Conservation (phyloP, 2,888 invertebrate genomes). For the Sipunculus nudus region DNA sequence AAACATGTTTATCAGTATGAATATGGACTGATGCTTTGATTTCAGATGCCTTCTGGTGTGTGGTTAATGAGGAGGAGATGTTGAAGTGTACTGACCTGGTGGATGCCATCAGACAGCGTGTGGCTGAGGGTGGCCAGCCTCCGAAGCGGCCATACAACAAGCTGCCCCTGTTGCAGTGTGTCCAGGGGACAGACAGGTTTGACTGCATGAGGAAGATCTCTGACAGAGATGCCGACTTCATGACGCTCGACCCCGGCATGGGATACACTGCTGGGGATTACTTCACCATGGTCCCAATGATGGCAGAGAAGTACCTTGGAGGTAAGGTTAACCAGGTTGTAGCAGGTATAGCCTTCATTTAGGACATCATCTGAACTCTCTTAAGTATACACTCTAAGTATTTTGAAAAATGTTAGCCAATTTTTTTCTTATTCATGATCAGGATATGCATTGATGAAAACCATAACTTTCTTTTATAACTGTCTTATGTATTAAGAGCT, state of each 20-base stretch:
- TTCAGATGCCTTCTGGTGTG: constrained; percentile 78
- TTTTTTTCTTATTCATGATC: background rate
- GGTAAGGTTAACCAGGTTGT: too few species aligned
- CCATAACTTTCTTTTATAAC: too few species aligned
- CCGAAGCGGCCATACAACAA: constrained; percentile 22
- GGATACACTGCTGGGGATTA: constrained; percentile 91
- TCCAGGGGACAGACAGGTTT: constrained; percentile 81
- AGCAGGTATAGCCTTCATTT: too few species aligned
- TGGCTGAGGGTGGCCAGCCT: constrained; percentile 70
- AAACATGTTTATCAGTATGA: too few species aligned
- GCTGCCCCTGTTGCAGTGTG: constrained; percentile 40
- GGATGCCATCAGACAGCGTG: constrained; percentile 60
- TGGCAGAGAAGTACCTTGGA: constrained; percentile 59
- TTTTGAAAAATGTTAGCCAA: too few species aligned
- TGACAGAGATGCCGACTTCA: constrained; percentile 81
- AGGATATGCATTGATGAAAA: too few species aligned
- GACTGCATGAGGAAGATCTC: constrained; percentile 89
- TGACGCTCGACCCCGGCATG: constrained; percentile 92
- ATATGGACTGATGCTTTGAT: too few species aligned
- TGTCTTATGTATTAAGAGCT: too few species aligned
- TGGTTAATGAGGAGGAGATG: constrained; percentile 80
- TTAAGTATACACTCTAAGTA: too few species aligned
- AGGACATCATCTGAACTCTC: background rate
- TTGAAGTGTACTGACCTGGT: constrained; percentile 84
- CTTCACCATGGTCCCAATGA: constrained; percentile 89